Base-by-base conservation (phyloP, 2,888 invertebrate species). In the Heliothis peltigera region DNA sequence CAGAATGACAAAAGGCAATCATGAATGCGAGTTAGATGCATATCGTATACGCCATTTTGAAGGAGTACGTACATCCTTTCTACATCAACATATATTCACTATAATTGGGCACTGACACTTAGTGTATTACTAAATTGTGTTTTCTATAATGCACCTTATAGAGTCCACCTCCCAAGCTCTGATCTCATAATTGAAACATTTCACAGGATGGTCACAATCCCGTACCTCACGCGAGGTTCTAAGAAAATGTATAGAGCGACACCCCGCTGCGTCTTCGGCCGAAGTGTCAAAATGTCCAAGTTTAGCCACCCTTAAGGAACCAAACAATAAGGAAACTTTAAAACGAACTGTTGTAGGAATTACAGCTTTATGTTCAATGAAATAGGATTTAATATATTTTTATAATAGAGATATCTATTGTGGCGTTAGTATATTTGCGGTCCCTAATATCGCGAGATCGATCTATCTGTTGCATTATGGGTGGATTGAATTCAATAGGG, bases 231-330 rank as follows among this genome's bases (percentile, higher is more conserved):
- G 87, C 91, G 85, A 88, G 87, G 79, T 94, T 94, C 94, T 89
- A 80, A 88, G 94, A 94, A 94, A 84, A 90, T 85, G 85, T 88
- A 91, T 89, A 89, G 87, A 86, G 82, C 71, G 91, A 77, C 89
- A 81, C 87, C 95, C 95, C 89, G 92, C 93, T 91, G 95, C 51
- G 92, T 85, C 86, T 93, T 93, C 90, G 89, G 88, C 90, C 90
- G 89, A 94, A 93, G 93, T 94, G 95, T 95, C 95, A 94, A 93
- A 93, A 93, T 92, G 92, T 91, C 90, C 87, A 87, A 88, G 82
- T 87, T 84, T 87, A 90, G 85, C 92, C 89, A 92, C 90, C 90
- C 91, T 82, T 84, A 72, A 47, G 56, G 65, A 67, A 75, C 65
- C 51, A 70, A 76, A 77, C 48, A 70, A 65, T 77, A 74, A 71